These are phyloP conservation scores for Lasioglossum marginatum DNA, from an alignment of 2,888 invertebrate species.

Conservation along the genomic window DNA sequence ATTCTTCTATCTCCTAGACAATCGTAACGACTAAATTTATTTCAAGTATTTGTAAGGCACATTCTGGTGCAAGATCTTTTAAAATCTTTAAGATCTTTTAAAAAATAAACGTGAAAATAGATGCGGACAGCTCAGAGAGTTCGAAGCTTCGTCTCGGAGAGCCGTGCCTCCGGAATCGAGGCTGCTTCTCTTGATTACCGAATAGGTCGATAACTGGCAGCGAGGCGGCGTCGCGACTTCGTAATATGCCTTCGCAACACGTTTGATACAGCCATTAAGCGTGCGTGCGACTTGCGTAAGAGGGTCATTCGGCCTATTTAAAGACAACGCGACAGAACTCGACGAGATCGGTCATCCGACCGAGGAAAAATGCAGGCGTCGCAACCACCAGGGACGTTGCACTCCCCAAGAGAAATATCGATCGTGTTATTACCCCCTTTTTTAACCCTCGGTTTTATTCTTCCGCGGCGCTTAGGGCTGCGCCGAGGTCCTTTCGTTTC, in stretches of 20 bases:
- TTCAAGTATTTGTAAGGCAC: no score
- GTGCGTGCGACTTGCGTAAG: slow-evolving; percentile 37
- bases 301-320: slow-evolving; percentile 43
- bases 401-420: slow-evolving; percentile 35
- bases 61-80: no score
- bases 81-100: no score
- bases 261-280: slow-evolving; percentile 30
- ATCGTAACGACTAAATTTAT: neutral
- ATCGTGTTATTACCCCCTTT: neutral
- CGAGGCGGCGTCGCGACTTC: slow-evolving; percentile 7
- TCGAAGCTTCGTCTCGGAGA: neutral
- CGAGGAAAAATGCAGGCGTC: slow-evolving; percentile 3
- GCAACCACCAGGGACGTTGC: slow-evolving; percentile 31
- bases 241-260: slow-evolving; percentile 19
- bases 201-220: slow-evolving; percentile 32
- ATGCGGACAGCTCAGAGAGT: neutral
- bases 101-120: no score
- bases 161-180: neutral
- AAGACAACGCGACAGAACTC: slow-evolving; percentile 25
- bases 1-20: neutral
- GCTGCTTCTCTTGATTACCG: slow-evolving; percentile 7
- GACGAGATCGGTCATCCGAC: slow-evolving; percentile 8
- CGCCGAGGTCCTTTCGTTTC: neutral
- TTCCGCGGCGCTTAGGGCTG: neutral
- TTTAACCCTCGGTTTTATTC: neutral